A percentile compares a stretch with the other conserved stretches of the same genome.
Conservation (phyloP, 1,140 invertebrate species). For the Globodera ellingtonae region DNA sequence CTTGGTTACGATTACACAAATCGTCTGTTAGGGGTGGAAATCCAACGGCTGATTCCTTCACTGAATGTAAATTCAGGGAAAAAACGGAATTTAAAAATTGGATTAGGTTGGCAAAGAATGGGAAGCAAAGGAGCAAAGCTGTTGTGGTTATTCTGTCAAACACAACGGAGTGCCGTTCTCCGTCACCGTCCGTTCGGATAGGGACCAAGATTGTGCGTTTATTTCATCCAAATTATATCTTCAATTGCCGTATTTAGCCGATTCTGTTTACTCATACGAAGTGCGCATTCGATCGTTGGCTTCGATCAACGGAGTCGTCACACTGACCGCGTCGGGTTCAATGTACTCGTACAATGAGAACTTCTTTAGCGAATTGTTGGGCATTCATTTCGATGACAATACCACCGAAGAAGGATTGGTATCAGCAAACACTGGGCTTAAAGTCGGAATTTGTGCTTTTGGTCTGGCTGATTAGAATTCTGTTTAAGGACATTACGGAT, state of each 20-base stretch:
- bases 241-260: conserved; percentile 34
- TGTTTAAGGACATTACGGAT: conserved; percentile 53
- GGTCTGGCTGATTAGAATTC: not conserved
- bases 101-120: conserved; percentile 30
- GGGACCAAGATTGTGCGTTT: conserved; percentile 50
- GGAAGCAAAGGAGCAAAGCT: conserved; percentile 40
- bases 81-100: too few species aligned
- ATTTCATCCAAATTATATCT: not conserved
- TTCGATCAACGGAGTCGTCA: conserved; percentile 54
- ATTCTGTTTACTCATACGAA: conserved; percentile 41
- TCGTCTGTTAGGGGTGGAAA: conserved; percentile 53
- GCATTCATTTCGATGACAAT: conserved; percentile 18
- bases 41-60: conserved; percentile 46
- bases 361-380: conserved; percentile 53
- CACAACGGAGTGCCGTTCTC: conserved; percentile 48
- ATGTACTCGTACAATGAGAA: conserved; percentile 57
- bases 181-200: conserved; percentile 39
- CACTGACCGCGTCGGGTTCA: conserved; percentile 50
- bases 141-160: conserved; percentile 39
- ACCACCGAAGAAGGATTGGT: not conserved
- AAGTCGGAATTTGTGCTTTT: not conserved
- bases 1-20: conserved; percentile 57
- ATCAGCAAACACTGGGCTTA: not conserved
- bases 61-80: not conserved
- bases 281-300: conserved; percentile 51